phyloP scores from a whole-genome alignment of 2,888 invertebrate species.

The Neoscelio sp. region DNA sequence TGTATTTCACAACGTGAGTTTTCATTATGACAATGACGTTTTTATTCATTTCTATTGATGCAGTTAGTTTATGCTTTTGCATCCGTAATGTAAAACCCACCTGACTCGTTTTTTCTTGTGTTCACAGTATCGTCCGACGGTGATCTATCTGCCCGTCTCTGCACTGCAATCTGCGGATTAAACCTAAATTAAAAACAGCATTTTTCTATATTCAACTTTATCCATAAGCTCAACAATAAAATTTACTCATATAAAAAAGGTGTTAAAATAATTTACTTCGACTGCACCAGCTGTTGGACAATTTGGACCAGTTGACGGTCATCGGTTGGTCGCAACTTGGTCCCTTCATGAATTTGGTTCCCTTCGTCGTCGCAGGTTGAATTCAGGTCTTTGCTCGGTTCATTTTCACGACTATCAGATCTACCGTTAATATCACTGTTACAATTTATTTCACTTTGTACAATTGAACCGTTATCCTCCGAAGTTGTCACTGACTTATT shows the following conservation, averaged over 20 bases:
- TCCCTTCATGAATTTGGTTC: slow-evolving; percentile 25
- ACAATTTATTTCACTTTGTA: slow-evolving; percentile 11
- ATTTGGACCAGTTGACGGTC: slow-evolving; percentile 66
- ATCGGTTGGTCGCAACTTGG: slow-evolving; percentile 36
- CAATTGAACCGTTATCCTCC: neutral
- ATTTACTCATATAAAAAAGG: neutral
- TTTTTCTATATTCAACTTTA: slow-evolving; percentile 10
- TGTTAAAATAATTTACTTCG: slow-evolving; percentile 70
- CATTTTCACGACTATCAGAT: neutral
- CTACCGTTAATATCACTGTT: neutral
- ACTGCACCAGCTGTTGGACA: slow-evolving; percentile 74
- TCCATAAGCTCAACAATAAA: neutral
- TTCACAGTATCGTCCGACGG: slow-evolving; percentile 60
- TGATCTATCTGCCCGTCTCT: slow-evolving; percentile 62
- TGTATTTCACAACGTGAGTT: slow-evolving; percentile 42
- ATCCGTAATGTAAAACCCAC: slow-evolving; percentile 29
- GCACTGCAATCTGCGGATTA: slow-evolving; percentile 67
- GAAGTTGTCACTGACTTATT: neutral
- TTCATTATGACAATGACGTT: slow-evolving; percentile 50
- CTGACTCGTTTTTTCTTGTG: slow-evolving; percentile 40
- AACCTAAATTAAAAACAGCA: slow-evolving; percentile 69
- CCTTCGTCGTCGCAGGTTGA: neutral
- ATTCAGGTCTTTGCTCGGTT: neutral
- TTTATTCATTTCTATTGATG: slow-evolving; percentile 43
- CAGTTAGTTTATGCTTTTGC: neutral